phyloP scores from a whole-genome alignment of 2,888 invertebrate species.

The Chamaedrilus cognettii region DNA sequence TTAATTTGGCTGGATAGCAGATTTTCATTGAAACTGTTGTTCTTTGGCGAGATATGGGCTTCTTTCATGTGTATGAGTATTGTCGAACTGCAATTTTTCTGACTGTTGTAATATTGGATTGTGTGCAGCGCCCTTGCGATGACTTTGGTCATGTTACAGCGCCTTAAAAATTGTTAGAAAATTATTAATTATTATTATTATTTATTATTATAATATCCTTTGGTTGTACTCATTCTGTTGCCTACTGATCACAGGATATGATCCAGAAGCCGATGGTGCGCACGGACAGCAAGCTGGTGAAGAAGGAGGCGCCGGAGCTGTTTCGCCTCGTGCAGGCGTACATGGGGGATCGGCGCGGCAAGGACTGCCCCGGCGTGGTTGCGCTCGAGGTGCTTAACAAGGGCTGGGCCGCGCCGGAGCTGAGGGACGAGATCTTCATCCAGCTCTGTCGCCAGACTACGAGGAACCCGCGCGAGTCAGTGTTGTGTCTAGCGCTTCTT shows the following conservation, averaged over 20 bases:
- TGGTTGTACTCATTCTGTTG: neutral
- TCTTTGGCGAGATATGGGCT: no score
- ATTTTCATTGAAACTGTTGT: no score
- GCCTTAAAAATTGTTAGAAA: no score
- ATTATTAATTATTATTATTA: no score
- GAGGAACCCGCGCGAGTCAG: constrained; percentile 80
- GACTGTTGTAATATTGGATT: no score
- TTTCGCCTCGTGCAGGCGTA: constrained; percentile 93
- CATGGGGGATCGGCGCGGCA: constrained; percentile 87
- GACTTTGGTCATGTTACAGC: no score
- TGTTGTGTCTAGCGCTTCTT: no score
- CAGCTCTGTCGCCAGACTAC: constrained; percentile 96
- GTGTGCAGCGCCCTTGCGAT: no score
- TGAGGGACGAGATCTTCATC: constrained; percentile 95
- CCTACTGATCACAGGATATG: constrained; percentile 66
- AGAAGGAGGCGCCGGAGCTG: constrained; percentile 89
- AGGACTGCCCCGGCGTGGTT: constrained; percentile 64
- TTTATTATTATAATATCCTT: no score
- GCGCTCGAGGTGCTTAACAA: constrained; percentile 85
- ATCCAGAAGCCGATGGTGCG: constrained; percentile 92
- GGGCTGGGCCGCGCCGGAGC: constrained; percentile 78
- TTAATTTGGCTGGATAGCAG: no score
- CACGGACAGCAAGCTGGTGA: constrained; percentile 81
- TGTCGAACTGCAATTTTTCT: neutral
- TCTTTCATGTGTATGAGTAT: no score